Evolutionary conservation across 1,140 invertebrate genomes (phyloP).

Genomic region (Euura lappo): DNA sequence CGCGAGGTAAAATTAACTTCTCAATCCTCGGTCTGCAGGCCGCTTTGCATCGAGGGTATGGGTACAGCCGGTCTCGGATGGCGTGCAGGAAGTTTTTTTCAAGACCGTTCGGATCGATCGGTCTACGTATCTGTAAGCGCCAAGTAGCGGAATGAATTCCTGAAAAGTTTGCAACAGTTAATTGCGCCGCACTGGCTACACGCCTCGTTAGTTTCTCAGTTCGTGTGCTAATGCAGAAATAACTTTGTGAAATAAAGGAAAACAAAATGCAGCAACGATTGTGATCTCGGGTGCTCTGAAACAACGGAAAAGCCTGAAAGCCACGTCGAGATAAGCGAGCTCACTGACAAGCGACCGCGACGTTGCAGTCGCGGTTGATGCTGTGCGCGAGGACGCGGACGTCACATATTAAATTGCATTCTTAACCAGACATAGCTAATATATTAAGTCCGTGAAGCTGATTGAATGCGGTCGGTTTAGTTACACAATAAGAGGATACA

Average conservation of each 20-base stretch:
- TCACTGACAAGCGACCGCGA: too few species aligned
- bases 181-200: background rate
- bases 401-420: conserved; percentile 6
- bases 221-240: background rate
- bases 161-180: background rate
- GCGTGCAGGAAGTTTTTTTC: background rate
- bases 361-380: background rate
- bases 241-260: background rate
- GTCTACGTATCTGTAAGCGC: background rate
- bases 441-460: background rate
- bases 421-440: background rate
- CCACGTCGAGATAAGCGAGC: background rate
- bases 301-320: background rate
- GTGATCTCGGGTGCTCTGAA: background rate
- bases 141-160: conserved; percentile 2
- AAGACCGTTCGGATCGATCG: background rate
- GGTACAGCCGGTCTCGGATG: background rate
- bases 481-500: conserved; percentile 3
- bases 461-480: background rate
- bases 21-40: too few species aligned
- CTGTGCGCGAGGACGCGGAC: background rate
- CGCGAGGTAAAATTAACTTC: too few species aligned
- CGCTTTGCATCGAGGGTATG: too few species aligned
- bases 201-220: background rate
- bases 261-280: background rate